Conservation (phyloP, 1,140 invertebrate species). For the Sarcophaga bullata region DNA sequence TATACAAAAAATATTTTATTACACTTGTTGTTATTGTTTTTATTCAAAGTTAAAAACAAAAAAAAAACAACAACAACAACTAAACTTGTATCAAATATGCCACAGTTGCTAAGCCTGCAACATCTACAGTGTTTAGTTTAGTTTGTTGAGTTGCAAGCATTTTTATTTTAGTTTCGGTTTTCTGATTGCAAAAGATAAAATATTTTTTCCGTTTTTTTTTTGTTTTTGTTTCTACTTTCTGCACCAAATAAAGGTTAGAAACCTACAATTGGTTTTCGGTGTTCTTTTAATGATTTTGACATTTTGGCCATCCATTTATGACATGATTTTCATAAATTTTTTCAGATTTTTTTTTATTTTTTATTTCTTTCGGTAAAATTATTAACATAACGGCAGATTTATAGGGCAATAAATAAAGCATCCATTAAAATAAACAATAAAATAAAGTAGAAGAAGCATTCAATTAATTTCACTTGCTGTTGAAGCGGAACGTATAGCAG, state of each 20-base stretch:
- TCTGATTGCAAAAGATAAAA: constrained; percentile 8
- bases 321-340: background rate
- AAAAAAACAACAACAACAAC: too few species aligned
- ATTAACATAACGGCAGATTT: background rate
- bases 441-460: background rate
- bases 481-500: constrained; percentile 51
- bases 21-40: constrained; percentile 38
- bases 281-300: constrained; percentile 32
- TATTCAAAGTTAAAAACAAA: background rate
- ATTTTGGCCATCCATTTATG: constrained; percentile 11
- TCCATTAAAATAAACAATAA: background rate
- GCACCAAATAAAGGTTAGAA: background rate
- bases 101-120: background rate
- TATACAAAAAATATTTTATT: constrained; percentile 37
- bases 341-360: too few species aligned
- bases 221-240: background rate
- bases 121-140: background rate
- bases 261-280: background rate
- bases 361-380: background rate
- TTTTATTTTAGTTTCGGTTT: background rate
- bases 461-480: background rate
- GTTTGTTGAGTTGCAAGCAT: too few species aligned
- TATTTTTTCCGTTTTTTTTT: background rate
- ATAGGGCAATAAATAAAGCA: background rate
- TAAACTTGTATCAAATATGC: background rate